Evolutionary conservation across 2,113 vertebrate genomes (phyloP).

Genomic region (Passer montanus): DNA sequence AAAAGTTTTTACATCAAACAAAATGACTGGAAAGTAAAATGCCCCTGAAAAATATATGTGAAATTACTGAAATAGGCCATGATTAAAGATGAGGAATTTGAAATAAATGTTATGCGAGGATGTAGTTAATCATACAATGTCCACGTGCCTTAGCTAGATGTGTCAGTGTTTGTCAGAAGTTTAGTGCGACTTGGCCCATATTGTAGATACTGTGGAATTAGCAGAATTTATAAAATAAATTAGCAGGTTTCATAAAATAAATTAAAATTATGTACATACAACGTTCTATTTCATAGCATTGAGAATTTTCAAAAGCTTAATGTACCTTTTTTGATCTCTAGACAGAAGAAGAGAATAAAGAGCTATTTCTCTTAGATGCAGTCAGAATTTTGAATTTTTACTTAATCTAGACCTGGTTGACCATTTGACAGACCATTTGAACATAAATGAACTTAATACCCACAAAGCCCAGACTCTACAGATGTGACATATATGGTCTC

Average conservation of each 20-base stretch:
- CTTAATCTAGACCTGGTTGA: neutral
- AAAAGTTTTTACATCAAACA: neutral
- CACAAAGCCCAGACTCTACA: neutral
- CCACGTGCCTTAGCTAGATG: neutral
- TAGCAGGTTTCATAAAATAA: neutral
- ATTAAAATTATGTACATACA: neutral
- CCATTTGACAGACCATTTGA: neutral
- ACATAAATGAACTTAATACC: rapidly evolving
- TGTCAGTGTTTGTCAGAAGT: neutral
- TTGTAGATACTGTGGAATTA: neutral
- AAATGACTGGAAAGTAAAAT: neutral
- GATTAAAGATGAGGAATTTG: neutral
- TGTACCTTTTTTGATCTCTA: neutral
- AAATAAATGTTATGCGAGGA: neutral
- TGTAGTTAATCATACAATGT: neutral
- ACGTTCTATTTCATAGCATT: neutral
- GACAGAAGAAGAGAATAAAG: neutral
- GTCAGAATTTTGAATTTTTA: neutral
- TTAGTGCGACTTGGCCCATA: neutral
- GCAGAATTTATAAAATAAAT: neutral
- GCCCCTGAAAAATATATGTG: neutral
- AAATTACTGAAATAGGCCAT: neutral
- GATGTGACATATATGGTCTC: neutral
- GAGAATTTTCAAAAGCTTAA: neutral
- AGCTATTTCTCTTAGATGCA: neutral